Evolutionary conservation across 2,888 invertebrate species (phyloP).

Genomic region (Sinohyriopsis cumingii): DNA sequence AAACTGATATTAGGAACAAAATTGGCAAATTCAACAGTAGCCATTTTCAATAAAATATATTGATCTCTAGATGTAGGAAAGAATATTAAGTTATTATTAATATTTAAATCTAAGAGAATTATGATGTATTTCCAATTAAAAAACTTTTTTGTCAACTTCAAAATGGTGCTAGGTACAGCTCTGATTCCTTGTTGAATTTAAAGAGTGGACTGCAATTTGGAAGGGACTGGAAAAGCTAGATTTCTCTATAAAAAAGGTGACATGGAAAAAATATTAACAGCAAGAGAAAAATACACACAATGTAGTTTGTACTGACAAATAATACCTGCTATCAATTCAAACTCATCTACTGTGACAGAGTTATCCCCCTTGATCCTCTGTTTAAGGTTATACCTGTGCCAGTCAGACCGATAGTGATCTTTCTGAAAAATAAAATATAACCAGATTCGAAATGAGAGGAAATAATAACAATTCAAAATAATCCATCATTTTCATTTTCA

Average conservation of each 20-base stretch:
- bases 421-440: conserved; percentile 73
- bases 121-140: too few relatives aligned
- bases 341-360: conserved; percentile 77
- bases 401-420: conserved; percentile 86
- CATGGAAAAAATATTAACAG: neutral
- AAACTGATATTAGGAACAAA: too few relatives aligned
- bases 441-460: neutral
- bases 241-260: neutral
- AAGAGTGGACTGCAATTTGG: neutral
- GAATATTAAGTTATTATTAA: too few relatives aligned
- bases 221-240: neutral
- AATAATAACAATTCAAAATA: too few relatives aligned
- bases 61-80: too few relatives aligned
- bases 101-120: too few relatives aligned
- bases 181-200: too few relatives aligned
- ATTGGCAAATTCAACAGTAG: too few relatives aligned
- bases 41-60: too few relatives aligned
- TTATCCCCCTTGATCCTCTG: conserved; percentile 78
- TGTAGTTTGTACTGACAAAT: neutral
- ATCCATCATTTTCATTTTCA: too few relatives aligned
- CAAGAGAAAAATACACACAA: neutral
- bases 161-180: too few relatives aligned
- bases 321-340: conserved; percentile 71
- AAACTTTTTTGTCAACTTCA: too few relatives aligned
- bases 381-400: conserved; percentile 89